Evolutionary conservation across 2,888 invertebrate genomes (phyloP), one percentile per base, ranked within the genome.

Genomic region (Cryptus viduatorius): DNA sequence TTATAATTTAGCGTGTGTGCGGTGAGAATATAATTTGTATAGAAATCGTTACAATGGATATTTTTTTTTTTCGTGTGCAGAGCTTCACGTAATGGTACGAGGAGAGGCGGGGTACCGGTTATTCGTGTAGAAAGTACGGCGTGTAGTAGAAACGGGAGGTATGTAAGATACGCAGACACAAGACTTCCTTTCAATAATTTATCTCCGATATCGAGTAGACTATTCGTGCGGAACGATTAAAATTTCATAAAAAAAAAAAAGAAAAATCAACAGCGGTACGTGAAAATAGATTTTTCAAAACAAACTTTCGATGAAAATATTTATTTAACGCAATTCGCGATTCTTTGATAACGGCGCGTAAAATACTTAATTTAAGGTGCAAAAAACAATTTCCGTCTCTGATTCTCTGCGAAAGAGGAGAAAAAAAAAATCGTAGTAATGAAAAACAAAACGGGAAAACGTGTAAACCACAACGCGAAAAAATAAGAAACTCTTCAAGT

Each of bases 1-100:
- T 53, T 44, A 37, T 7, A 56, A 56, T 42, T 16, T 19, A 53
- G 24, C 19, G 24, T 44, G 44, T 37, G 29, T 42, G 64, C 29
- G 48, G 46, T 61, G 46, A 67, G 71, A 56, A 67, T 61, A 67
- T 61, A 59, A 77, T 72, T 80, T 80, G 68, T 80, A 80, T 84
- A 84, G 83, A 84, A 80, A 84, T 77, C 61, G 77, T 77, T 80
- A 80, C 76, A 80, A 80, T 84, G 80, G 53, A 77, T 72, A n/a
- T n/a, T n/a, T 80, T 83, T 59, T 59, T 37, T 37, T 37, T 84
- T 80, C 77, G 72, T 77, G 83, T 31, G 73, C 59, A 72, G 59
- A 68, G 75, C 71, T 76, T 80, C 72, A 44, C 80, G 83, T 84
- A 80, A 80, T 84, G 77, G 67, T 53, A 75, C 64, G 42, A 31